These are phyloP conservation scores for Drosophila repleta DNA, from an alignment of 1,140 invertebrate species.

Conservation along the genomic window DNA sequence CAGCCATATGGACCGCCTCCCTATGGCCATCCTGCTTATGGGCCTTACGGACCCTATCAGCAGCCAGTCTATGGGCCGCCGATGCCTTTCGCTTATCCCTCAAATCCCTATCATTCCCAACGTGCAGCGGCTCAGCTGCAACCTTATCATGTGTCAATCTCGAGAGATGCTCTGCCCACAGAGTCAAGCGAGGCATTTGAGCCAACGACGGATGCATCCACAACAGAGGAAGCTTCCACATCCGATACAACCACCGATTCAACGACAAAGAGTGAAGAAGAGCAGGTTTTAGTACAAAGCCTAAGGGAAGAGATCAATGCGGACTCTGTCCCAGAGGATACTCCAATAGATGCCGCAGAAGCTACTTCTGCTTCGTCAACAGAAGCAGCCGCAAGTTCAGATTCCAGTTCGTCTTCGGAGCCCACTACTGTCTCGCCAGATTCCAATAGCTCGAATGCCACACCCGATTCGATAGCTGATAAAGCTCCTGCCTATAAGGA, in stretches of 20 bases:
- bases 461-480: no score
- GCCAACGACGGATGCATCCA: background rate
- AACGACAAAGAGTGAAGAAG: background rate
- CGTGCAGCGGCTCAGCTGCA: background rate
- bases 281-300: background rate
- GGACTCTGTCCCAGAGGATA: background rate
- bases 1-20: constrained; percentile 3
- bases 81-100: background rate
- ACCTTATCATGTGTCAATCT: constrained; percentile 15
- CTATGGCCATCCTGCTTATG: background rate
- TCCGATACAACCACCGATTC: background rate
- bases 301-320: background rate
- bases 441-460: no score
- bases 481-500: no score
- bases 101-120: background rate
- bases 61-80: background rate
- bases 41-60: background rate
- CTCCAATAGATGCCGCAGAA: background rate
- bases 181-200: constrained; percentile 1
- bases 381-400: background rate
- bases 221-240: background rate
- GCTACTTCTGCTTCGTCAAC: background rate
- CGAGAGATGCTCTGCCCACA: constrained; percentile 15
- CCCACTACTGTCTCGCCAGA: no score
- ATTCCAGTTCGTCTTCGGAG: no score